Conservation (phyloP, 2,797 vertebrate genomes). For the Bryconaethiops microstoma region DNA sequence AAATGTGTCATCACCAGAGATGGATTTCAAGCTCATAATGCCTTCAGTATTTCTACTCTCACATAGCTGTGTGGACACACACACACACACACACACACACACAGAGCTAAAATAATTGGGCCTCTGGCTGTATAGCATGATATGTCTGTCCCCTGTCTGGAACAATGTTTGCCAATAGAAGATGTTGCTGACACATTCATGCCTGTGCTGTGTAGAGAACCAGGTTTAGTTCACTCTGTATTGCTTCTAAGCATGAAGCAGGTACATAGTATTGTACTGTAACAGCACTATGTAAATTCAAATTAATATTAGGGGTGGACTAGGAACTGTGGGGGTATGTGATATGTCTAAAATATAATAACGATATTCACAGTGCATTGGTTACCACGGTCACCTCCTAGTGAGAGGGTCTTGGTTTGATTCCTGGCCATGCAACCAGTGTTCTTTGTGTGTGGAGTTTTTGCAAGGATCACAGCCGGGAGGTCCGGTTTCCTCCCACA, state of each 20-base stretch:
- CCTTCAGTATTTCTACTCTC: constrained; percentile 19
- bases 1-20: not conserved
- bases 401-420: no score
- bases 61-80: not conserved
- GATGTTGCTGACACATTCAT: constrained; percentile 39
- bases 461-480: no score
- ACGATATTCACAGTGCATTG: no score
- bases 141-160: constrained; percentile 29
- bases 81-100: not conserved
- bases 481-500: no score
- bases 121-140: constrained; percentile 42
- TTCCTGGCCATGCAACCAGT: no score
- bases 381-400: no score
- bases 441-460: no score
- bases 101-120: constrained; percentile 38
- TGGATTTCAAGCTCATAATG: not conserved
- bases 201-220: constrained; percentile 23
- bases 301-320: not conserved
- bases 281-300: constrained; percentile 7
- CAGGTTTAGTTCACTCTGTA: not conserved
- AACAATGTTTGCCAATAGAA: constrained; percentile 34
- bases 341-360: no score
- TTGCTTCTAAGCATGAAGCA: constrained; percentile 19
- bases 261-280: constrained; percentile 36
- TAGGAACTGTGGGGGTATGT: not conserved